Base-by-base conservation (phyloP, 2,797 vertebrate species). In the Linurgus olivaceus region DNA sequence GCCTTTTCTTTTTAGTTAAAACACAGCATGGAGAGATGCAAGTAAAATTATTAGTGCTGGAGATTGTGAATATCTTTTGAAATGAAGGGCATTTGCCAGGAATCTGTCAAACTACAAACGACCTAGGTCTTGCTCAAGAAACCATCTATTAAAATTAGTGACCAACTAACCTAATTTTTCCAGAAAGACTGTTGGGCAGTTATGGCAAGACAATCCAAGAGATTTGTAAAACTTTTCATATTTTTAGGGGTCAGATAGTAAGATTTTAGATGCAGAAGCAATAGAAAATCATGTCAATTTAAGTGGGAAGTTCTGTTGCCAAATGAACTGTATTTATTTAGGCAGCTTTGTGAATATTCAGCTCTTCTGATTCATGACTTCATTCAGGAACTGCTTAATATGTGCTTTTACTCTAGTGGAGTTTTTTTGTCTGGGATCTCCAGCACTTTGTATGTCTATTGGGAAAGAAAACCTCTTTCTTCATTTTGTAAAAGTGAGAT, bases 131-230 rank as follows among this genome's bases (percentile, higher is more conserved):
- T 86, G 44, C 38, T 90, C 42, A 86, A 28, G 21, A 93, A 90
- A 31, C 28, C 20, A 40, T 68, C 61, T 79, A 70, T 79, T 93
- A 88, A 67, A 88, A 88, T 50, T 61, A 76, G 67, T 85, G 77
- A 79, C 76, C 83, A 61, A 82, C 51, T 94, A 67, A 90, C 83
- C 85, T 95, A 15, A 47, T 96, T 96, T 95, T 86, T 90, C 55
- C 38, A 67, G 59, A 76, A 83, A 35, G 85, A 44, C 17, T 55
- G 17, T 73, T 82, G 77, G 67, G 35, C 79, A 74, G 45, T 76
- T 76, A 52, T 40, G 61, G 35, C 80, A 87, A 76, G 71, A 76
- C 74, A 92, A 37, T 76, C 50, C 3, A 4, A 82, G 63, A 78
- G 45, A 63, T 52, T 31, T 83, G 17, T 52, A 88, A 82, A 90